These are phyloP conservation scores for Osmerus eperlanus DNA, from an alignment of 2,113 vertebrate genomes.

Conservation along the genomic window DNA sequence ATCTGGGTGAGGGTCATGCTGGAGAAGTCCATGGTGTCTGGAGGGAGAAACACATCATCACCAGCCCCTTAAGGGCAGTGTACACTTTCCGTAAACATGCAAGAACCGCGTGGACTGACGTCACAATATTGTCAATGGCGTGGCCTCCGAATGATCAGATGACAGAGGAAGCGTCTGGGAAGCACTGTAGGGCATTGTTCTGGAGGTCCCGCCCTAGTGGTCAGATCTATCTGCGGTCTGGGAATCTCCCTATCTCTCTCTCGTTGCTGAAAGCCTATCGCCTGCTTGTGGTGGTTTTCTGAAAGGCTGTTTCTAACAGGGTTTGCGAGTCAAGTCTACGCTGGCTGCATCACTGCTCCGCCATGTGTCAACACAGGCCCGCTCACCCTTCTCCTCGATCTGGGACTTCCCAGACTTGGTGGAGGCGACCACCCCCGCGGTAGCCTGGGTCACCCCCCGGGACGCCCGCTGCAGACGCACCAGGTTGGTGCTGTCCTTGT, in stretches of 20 bases:
- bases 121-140: too few relatives aligned
- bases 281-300: background rate
- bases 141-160: too few relatives aligned
- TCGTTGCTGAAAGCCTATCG: background rate
- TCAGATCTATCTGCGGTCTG: too few relatives aligned
- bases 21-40: constrained; percentile 96
- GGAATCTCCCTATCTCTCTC: too few relatives aligned
- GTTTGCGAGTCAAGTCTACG: too few relatives aligned
- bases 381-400: constrained; percentile 88
- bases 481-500: constrained; percentile 89
- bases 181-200: too few relatives aligned
- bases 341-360: too few relatives aligned
- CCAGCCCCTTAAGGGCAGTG: too few relatives aligned
- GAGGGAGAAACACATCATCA: background rate
- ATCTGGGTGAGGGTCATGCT: constrained; percentile 95
- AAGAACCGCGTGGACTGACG: too few relatives aligned
- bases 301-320: background rate
- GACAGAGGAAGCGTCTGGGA: too few relatives aligned
- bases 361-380: background rate
- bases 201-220: too few relatives aligned
- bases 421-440: constrained; percentile 86
- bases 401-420: constrained; percentile 91
- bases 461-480: constrained; percentile 85
- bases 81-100: too few relatives aligned
- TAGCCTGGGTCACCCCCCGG: constrained; percentile 87